A percentile compares a stretch with the other conserved stretches of the same genome.
Conservation (phyloP, 2,797 vertebrate genomes). For the Anguilla pacifica region DNA sequence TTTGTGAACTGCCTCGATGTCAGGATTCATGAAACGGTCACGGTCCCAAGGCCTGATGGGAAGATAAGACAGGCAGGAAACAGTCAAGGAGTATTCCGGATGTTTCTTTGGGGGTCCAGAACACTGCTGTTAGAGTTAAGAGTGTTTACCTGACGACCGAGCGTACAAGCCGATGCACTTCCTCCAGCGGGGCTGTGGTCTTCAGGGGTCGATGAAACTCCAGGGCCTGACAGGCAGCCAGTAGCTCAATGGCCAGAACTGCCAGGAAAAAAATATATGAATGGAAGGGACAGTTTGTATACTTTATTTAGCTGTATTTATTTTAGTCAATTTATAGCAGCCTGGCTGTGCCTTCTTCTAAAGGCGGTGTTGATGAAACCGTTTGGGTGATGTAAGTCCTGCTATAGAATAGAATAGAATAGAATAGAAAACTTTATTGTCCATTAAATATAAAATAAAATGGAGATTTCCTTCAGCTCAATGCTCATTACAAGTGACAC, state of each 20-base stretch:
- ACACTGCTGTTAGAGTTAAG: background rate
- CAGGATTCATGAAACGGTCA: constrained; percentile 80
- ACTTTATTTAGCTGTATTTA: too few relatives aligned
- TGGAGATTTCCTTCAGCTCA: too few relatives aligned
- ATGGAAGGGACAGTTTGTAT: too few relatives aligned
- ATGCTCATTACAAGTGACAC: too few relatives aligned
- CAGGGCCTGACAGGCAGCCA: constrained; percentile 51
- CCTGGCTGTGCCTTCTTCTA: too few relatives aligned
- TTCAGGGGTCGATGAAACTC: constrained; percentile 50
- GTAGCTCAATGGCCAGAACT: constrained; percentile 54
- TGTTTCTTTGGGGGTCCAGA: constrained; percentile 27
- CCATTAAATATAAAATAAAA: too few relatives aligned
- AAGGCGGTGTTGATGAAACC: too few relatives aligned
- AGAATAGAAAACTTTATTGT: too few relatives aligned
- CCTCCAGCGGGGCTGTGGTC: constrained; percentile 52
- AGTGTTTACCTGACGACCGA: constrained; percentile 42
- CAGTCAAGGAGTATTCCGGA: constrained; percentile 48
- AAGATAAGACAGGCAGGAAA: constrained; percentile 19
- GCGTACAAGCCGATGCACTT: constrained; percentile 46
- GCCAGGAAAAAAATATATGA: background rate
- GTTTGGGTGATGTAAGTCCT: too few relatives aligned
- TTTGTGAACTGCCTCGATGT: constrained; percentile 75
- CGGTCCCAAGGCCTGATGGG: constrained; percentile 76
- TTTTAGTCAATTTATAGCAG: too few relatives aligned
- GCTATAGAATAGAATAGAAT: too few relatives aligned